Evolutionary conservation across 2,888 invertebrate species (phyloP).

Genomic region (Hypomecis punctinalis): DNA sequence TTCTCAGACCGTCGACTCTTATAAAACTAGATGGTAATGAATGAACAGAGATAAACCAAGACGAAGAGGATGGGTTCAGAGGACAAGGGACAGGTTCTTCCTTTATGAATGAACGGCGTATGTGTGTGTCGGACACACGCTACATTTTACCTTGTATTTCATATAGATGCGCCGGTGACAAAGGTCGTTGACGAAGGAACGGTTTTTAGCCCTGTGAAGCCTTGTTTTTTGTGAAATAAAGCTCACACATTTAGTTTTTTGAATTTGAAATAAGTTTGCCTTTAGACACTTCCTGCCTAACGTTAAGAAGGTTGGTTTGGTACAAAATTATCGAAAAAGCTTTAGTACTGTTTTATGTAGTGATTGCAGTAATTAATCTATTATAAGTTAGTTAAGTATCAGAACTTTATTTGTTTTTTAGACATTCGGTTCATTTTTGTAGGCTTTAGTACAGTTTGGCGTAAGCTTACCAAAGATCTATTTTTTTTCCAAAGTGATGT

Average conservation of each 20-base stretch:
- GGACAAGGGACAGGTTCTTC: conserved; percentile 71
- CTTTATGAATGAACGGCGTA: conserved; percentile 72
- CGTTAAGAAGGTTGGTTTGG: not conserved
- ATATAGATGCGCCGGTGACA: conserved; percentile 52
- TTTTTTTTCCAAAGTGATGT: too few species aligned
- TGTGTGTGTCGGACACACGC: conserved; percentile 43
- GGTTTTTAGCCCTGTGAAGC: not conserved
- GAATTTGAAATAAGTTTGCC: not conserved
- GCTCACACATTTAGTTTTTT: too few species aligned
- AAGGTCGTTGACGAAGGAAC: conserved; percentile 47
- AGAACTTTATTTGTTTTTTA: too few species aligned
- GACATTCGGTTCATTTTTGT: too few species aligned
- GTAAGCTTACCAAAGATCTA: too few species aligned
- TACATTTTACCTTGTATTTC: conserved; percentile 53
- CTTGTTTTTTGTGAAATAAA: conserved; percentile 4
- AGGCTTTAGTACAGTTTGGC: too few species aligned
- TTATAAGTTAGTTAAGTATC: too few species aligned
- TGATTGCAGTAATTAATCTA: too few species aligned
- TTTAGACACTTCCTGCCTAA: not conserved
- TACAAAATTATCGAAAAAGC: not conserved
- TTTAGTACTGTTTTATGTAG: too few species aligned
- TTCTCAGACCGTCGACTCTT: conserved; percentile 81
- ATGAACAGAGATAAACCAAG: conserved; percentile 81
- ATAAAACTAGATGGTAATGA: conserved; percentile 84
- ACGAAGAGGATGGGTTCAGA: conserved; percentile 73